Base-by-base conservation (phyloP, 2,113 vertebrate genomes). In the Helogale parvula region DNA sequence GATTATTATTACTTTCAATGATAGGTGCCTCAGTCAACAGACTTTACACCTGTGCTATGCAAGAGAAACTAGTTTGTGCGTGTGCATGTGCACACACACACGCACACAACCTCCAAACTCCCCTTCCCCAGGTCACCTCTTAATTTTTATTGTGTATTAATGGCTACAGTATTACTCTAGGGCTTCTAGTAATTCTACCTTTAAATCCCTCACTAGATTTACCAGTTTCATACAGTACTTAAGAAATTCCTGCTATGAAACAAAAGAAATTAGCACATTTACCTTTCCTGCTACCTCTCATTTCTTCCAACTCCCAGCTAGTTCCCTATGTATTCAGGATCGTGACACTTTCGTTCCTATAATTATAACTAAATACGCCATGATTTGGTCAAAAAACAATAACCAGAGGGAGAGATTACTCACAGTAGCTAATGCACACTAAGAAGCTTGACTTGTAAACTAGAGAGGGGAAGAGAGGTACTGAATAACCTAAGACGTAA, bases 71-170 rank as follows among this genome's bases (percentile, higher is more conserved):
- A 45, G n/a, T 13, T 41, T 41, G 41, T 41, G 8, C 4, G 2
- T 14, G 3, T 4, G 15, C 52, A 1, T 15, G 1, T 29, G 5
- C 63, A 16, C 65, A 3, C 31, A 0, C 31, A 1, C 66, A 3
- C 29, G 45, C 52, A 23, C 21, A 35, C 33, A 1, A 33, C 27
- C 29, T 65, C 63, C 63, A 25, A 31, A 74, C 11, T 60, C 57
- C 68, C 65, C 16, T 76, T 71, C 17, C n/a, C 60, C 63, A 52
- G 0, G 13, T 23, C 69, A 84, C 33, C 33, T 95, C 38, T 77
- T 79, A 35, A 60, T 80, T 63, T 68, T 35, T 29, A 63, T 7
- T 38, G 33, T 7, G 12, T 45, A 16, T 81, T 50, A 65, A 0
- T 41, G 9, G 60, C 1, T 50, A 71, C 7, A 87, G 35, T 21